A percentile compares a stretch with the other conserved stretches of the same genome.
phyloP scores from a whole-genome alignment of 1,140 invertebrate genomes.

The Lethrus apterus region DNA sequence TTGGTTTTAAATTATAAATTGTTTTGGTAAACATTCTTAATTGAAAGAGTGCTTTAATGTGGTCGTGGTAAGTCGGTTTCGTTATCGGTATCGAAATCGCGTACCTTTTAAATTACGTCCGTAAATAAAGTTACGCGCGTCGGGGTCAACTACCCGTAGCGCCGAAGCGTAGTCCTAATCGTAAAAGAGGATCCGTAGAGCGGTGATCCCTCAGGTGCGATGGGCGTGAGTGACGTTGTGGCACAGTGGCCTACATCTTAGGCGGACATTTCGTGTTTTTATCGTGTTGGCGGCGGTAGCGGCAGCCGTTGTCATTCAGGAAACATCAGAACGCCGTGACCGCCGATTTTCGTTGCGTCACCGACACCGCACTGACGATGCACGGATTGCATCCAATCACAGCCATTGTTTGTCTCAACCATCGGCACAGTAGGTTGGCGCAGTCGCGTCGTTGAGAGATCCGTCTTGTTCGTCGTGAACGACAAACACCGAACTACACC shows the following conservation, averaged over 20 bases:
- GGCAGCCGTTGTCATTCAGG: background rate
- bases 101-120: too few species aligned
- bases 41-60: too few species aligned
- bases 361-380: constrained; percentile 34
- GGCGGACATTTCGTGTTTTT: background rate
- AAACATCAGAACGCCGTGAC: background rate
- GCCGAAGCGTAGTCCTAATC: too few species aligned
- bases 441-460: constrained; percentile 19
- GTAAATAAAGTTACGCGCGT: too few species aligned
- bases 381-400: constrained; percentile 44
- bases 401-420: constrained; percentile 36
- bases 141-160: too few species aligned
- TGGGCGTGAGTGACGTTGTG: constrained; percentile 4
- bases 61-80: too few species aligned
- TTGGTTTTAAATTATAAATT: too few species aligned
- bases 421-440: constrained; percentile 28
- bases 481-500: constrained; percentile 23
- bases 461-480: constrained; percentile 21
- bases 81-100: too few species aligned
- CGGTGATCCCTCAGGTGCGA: too few species aligned
- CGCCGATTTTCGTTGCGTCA: constrained; percentile 28
- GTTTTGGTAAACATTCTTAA: too few species aligned
- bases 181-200: too few species aligned
- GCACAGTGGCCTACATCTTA: constrained; percentile 11
- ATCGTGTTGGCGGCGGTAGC: background rate